These are phyloP conservation scores for Melanaphis sacchari DNA, from an alignment of 1,140 invertebrate genomes.

Conservation along the genomic window DNA sequence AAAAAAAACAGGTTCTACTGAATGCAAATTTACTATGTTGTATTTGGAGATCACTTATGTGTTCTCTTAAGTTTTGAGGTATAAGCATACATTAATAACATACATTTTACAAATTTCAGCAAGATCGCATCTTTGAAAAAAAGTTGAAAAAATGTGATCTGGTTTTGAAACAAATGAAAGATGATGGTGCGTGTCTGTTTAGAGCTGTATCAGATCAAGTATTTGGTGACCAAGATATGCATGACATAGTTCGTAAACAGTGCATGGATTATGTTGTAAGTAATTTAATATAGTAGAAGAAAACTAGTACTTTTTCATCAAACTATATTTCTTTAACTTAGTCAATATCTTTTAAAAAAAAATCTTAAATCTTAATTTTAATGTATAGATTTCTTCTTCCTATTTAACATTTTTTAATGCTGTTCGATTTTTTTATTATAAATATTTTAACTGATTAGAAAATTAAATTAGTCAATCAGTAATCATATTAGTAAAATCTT, in stretches of 20 bases:
- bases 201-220: slow-evolving; percentile 91
- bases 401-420: background rate
- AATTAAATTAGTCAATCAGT: background rate
- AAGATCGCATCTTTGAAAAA: slow-evolving; percentile 76
- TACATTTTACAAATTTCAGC: slow-evolving; percentile 63
- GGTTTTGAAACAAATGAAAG: slow-evolving; percentile 86
- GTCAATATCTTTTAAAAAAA: too few species aligned
- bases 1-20: too few species aligned
- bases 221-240: slow-evolving; percentile 94
- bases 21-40: too few species aligned
- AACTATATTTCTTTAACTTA: too few species aligned
- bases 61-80: background rate
- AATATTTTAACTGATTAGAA: background rate
- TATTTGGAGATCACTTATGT: too few species aligned
- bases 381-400: background rate
- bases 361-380: too few species aligned
- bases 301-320: background rate
- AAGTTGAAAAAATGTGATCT: slow-evolving; percentile 78
- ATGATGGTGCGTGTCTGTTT: slow-evolving; percentile 94
- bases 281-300: slow-evolving; percentile 51
- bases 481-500: background rate
- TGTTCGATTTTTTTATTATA: background rate
- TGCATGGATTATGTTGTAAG: slow-evolving; percentile 94
- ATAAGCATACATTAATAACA: background rate
- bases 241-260: slow-evolving; percentile 80